Evolutionary conservation across 2,888 invertebrate species (phyloP).

Genomic region (Auanema freiburgensis): DNA sequence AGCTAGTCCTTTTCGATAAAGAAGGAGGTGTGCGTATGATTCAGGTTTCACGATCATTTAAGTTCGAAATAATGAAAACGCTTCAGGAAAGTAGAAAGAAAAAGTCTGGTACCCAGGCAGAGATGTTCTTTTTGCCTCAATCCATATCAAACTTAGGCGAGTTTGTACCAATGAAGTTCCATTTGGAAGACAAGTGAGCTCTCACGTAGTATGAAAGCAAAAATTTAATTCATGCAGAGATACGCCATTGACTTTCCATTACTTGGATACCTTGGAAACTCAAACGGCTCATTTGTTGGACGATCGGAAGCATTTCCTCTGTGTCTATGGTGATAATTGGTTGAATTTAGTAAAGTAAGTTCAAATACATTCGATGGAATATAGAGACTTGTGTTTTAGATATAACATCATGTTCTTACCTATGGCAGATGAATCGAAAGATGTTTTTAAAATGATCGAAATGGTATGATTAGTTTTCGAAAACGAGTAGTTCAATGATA

Average conservation of each 20-base stretch:
- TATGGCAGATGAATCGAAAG: slow-evolving; percentile 29
- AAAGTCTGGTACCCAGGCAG: slow-evolving; percentile 59
- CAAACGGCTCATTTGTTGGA: slow-evolving; percentile 55
- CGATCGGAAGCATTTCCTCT: slow-evolving; percentile 54
- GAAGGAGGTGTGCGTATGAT: slow-evolving; percentile 64
- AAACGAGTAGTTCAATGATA: no score
- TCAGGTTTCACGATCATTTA: slow-evolving; percentile 27
- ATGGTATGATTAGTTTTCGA: slow-evolving; percentile 7
- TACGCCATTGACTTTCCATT: slow-evolving; percentile 61
- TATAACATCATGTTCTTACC: slow-evolving; percentile 59
- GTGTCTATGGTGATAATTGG: slow-evolving; percentile 65
- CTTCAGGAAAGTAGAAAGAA: slow-evolving; percentile 56
- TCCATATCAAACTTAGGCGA: slow-evolving; percentile 59
- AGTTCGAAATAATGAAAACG: background rate
- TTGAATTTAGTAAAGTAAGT: slow-evolving; percentile 54
- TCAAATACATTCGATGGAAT: background rate
- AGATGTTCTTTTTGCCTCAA: slow-evolving; percentile 64
- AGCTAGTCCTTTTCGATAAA: slow-evolving; percentile 63
- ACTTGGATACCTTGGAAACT: slow-evolving; percentile 58
- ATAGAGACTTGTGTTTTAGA: slow-evolving; percentile 23
- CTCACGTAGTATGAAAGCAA: background rate
- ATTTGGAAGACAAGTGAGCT: slow-evolving; percentile 59
- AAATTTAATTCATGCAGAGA: slow-evolving; percentile 33
- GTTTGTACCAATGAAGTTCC: slow-evolving; percentile 61
- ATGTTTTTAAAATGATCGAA: slow-evolving; percentile 36